Conservation (phyloP, 2,888 invertebrate species). For the Megalurothrips usitatus region DNA sequence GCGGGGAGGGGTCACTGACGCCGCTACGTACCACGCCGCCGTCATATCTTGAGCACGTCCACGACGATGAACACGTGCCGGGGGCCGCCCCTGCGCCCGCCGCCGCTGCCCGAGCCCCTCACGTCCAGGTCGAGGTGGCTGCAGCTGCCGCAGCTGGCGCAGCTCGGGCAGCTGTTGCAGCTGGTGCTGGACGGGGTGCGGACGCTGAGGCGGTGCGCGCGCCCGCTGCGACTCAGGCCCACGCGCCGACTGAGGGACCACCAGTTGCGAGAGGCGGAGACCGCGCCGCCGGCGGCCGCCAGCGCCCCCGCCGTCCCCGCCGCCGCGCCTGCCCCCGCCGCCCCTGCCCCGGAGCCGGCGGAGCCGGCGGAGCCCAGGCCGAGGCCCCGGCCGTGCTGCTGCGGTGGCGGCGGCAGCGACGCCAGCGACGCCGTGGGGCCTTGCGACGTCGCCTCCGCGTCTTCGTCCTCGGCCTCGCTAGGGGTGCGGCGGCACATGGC, state of each 20-base stretch:
- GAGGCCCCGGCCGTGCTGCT: not conserved
- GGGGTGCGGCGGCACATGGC: slow-evolving; percentile 1
- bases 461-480: not conserved
- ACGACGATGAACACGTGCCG: slow-evolving; percentile 8
- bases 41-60: slow-evolving; percentile 24
- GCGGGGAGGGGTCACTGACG: not conserved
- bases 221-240: slow-evolving; percentile 28
- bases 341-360: not conserved
- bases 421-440: slow-evolving; percentile 10
- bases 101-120: not conserved
- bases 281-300: slow-evolving; percentile 24
- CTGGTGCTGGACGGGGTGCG: slow-evolving; percentile 10
- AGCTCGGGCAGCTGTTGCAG: slow-evolving; percentile 8
- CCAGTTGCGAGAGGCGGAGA: slow-evolving; percentile 11
- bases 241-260: slow-evolving; percentile 34
- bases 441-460: slow-evolving; percentile 7
- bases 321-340: too few species aligned
- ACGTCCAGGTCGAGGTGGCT: not conserved
- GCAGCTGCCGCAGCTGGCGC: slow-evolving; percentile 7
- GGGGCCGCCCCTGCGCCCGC: not conserved
- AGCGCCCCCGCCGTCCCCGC: not conserved
- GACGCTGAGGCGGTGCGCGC: slow-evolving; percentile 27
- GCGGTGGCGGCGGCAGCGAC: not conserved
- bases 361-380: not conserved
- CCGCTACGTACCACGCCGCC: not conserved